Evolutionary conservation across 2,113 vertebrate genomes (phyloP).

Genomic region (Otus sunia): DNA sequence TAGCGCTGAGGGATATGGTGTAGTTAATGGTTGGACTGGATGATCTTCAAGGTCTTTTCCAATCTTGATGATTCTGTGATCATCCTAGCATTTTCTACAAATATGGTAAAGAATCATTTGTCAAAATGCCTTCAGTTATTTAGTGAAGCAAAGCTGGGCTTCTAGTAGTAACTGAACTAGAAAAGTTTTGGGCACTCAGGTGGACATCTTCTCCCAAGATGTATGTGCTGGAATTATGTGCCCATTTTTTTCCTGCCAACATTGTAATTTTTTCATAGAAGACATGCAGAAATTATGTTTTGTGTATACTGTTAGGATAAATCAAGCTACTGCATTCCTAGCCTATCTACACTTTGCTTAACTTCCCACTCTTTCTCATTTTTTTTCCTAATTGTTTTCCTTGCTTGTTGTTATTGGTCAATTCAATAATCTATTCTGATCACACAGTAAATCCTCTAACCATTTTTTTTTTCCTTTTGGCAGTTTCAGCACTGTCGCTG

Average conservation of each 20-base stretch:
- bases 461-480: background rate
- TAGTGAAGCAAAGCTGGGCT: background rate
- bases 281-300: background rate
- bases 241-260: fast-evolving
- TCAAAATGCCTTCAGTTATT: background rate
- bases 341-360: background rate
- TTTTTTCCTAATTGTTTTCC: background rate
- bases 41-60: too few species aligned
- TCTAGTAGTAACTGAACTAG: background rate
- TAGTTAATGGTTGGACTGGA: too few species aligned
- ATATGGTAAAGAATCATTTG: background rate
- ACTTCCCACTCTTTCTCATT: background rate
- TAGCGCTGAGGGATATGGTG: too few species aligned
- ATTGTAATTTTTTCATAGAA: background rate
- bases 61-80: too few species aligned
- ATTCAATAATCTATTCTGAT: background rate
- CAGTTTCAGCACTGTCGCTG: background rate
- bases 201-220: fast-evolving
- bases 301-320: background rate
- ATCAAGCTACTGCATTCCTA: background rate
- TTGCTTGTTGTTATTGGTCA: background rate
- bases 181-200: background rate
- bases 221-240: background rate
- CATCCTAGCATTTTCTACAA: background rate
- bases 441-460: background rate